Base-by-base conservation (phyloP, 2,888 invertebrate genomes). In the Lomographa bimaculata region DNA sequence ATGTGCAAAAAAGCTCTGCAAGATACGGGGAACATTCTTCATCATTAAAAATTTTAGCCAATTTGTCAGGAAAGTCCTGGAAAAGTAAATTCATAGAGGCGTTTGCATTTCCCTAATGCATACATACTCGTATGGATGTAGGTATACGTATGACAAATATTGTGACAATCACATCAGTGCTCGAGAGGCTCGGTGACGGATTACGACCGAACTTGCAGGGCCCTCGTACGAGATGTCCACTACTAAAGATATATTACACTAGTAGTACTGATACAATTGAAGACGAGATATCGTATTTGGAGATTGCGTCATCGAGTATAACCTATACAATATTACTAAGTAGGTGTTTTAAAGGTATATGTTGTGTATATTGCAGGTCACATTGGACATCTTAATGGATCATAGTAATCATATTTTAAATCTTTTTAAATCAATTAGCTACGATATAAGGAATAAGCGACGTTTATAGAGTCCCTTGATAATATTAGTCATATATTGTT, bases 61-160 rank as follows among this genome's bases (percentile, higher is more conserved):
- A 26, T 36, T 25, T 20, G 27, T 27, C 21, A 9, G n/a, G 14
- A 16, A 6, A 24, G 5, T 29, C 7, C 25, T 7, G 11, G 17
- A 17, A 6, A 19, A 20, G 20, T 10, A 1, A 21, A 18, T 25
- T 3, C 12, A 20, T 10, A 20, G 19, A 10, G 24, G 8, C 5
- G 30, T 11, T 21, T 36, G 36, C 36, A 32, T 42, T 36, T 32
- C 27, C 36, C 32, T 32, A 43, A 42, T 36, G 36, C 32, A 21
- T n/a, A n/a, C 30, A 26, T 27, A 32, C 32, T 23, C 32, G 28
- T 14, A 10, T 26, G 19, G 16, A 25, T 25, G 9, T 32, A 16
- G 10, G 16, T 6, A 18, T 26, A 24, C 14, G 27, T 30, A 23
- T 36, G 16, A n/a, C n/a, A n/a, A n/a, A n/a, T 10, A 14, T 12